These are phyloP conservation scores for Peribatodes rhomboidaria DNA, from an alignment of 2,888 invertebrate species.

Conservation along the genomic window DNA sequence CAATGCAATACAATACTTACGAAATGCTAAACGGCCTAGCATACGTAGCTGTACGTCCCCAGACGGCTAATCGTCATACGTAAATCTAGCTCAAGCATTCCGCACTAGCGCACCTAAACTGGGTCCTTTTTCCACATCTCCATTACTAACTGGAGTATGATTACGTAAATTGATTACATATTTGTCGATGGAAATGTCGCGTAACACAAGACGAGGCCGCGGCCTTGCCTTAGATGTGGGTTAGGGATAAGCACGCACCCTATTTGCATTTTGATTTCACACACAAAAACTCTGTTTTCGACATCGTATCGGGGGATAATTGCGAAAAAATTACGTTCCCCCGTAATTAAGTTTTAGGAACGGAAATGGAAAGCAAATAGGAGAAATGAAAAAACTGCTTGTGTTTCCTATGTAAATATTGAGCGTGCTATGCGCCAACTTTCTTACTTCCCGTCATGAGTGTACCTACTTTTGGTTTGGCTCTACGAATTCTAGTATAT, in stretches of 20 bases:
- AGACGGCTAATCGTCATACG: background rate
- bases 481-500: too few relatives aligned
- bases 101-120: slow-evolving; percentile 33
- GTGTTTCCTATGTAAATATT: background rate
- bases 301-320: slow-evolving; percentile 65
- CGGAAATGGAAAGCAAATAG: slow-evolving; percentile 53
- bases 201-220: slow-evolving; percentile 63
- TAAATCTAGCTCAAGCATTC: slow-evolving; percentile 31
- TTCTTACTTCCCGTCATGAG: too few relatives aligned
- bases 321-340: slow-evolving; percentile 69
- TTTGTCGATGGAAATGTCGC: slow-evolving; percentile 58
- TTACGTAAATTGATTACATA: slow-evolving; percentile 49
- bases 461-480: too few relatives aligned
- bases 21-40: too few relatives aligned
- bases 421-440: background rate
- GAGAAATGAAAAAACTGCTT: slow-evolving; percentile 43
- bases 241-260: slow-evolving; percentile 79
- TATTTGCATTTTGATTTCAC: slow-evolving; percentile 84
- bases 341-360: slow-evolving; percentile 50
- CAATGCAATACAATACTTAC: too few relatives aligned
- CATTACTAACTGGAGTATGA: slow-evolving; percentile 36
- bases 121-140: slow-evolving; percentile 29
- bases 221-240: slow-evolving; percentile 83
- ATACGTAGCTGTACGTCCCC: background rate
- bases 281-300: slow-evolving; percentile 61